phyloP scores from a whole-genome alignment of 2,113 vertebrate genomes.

The Spizaetus ornatus region DNA sequence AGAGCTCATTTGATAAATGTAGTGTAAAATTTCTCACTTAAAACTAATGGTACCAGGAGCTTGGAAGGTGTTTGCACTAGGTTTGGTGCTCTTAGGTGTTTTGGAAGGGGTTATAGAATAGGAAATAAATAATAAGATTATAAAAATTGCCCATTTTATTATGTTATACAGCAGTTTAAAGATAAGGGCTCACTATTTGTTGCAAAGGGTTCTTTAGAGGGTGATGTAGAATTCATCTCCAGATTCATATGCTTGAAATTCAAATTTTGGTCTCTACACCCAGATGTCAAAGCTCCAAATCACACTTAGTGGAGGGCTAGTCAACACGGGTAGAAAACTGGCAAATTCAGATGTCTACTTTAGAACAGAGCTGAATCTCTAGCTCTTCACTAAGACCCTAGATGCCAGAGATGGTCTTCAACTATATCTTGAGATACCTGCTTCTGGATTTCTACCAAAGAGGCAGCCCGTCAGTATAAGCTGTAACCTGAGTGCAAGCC shows the following conservation, averaged over 20 bases:
- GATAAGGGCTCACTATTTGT: background rate
- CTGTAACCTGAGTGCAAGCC: background rate
- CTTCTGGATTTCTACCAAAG: background rate
- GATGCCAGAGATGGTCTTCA: background rate
- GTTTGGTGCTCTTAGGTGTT: background rate
- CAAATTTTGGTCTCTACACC: background rate
- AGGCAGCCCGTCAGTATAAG: background rate
- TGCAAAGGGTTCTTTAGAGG: background rate
- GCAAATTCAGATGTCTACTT: background rate
- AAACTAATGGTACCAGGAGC: background rate
- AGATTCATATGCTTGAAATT: background rate
- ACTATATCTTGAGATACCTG: background rate
- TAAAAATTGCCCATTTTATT: background rate
- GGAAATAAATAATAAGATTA: background rate
- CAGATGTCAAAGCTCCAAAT: background rate
- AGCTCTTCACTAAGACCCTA: background rate
- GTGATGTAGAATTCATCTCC: background rate
- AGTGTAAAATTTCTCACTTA: background rate
- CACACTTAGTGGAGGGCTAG: background rate
- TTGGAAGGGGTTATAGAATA: background rate
- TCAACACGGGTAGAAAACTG: background rate
- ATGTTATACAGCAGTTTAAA: background rate
- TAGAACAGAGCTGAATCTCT: background rate
- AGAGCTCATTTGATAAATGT: background rate
- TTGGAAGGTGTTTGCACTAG: background rate